These are phyloP conservation scores for Theonella swinhoei DNA, from an alignment of 37 sponge, comb jelly and placozoan genomes.

Conservation along the genomic window DNA sequence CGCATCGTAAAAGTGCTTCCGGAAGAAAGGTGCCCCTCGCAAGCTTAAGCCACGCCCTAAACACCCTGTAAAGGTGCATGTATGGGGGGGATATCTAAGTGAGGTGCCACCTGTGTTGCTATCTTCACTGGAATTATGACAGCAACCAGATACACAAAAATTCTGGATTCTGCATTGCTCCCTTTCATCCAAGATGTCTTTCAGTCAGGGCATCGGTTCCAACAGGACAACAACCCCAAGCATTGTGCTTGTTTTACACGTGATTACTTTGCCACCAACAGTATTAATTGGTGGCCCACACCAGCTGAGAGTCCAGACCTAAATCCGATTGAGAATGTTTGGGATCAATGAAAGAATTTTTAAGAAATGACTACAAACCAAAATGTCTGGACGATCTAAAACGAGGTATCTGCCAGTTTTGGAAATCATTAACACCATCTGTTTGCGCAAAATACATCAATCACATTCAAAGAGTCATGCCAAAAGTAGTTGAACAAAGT, in stretches of 20 bases:
- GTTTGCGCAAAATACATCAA: too few relatives aligned
- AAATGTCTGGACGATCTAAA: background rate
- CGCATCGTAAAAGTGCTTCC: conserved; percentile 35
- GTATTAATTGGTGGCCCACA: conserved; percentile 29
- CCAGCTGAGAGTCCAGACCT: too few relatives aligned
- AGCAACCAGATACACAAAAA: conserved; percentile 7
- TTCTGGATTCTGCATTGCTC: conserved; percentile 28
- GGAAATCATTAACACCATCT: conserved; percentile 21
- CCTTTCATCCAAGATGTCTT: conserved; percentile 11
- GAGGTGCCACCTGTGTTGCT: too few relatives aligned
- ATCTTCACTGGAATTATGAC: conserved; percentile 57
- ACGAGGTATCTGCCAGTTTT: conserved; percentile 4
- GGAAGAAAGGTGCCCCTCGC: background rate
- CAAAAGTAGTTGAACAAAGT: too few relatives aligned
- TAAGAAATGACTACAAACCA: conserved; percentile 12
- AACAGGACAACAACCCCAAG: conserved; percentile 49
- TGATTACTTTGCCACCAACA: background rate
- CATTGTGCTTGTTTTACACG: background rate
- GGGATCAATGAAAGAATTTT: background rate
- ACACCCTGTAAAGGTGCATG: conserved; percentile 20
- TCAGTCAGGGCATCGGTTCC: conserved; percentile 17
- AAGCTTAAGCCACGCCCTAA: conserved; percentile 43
- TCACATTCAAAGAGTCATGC: too few relatives aligned
- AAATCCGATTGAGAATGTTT: conserved; percentile 15
- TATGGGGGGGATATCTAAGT: conserved; percentile 66